These are phyloP conservation scores for Malacosoma neustria DNA, from an alignment of 2,888 invertebrate genomes.

Conservation along the genomic window DNA sequence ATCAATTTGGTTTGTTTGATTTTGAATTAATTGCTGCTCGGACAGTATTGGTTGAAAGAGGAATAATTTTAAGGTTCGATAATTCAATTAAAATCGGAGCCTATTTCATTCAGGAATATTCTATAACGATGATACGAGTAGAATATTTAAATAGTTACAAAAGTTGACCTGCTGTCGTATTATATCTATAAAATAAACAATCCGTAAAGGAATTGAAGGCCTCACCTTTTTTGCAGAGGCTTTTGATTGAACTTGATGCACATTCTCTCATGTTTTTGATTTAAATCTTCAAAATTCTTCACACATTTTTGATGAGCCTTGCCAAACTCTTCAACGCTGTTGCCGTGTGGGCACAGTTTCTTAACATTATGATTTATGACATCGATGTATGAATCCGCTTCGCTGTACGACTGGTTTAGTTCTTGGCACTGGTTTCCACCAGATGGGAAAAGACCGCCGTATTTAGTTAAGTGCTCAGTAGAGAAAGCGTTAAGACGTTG, in stretches of 20 bases:
- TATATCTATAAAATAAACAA: too few species aligned
- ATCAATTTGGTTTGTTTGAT: not conserved
- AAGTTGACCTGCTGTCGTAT: too few species aligned
- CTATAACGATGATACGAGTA: conserved; percentile 2
- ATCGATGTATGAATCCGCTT: conserved; percentile 64
- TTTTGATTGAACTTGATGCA: conserved; percentile 71
- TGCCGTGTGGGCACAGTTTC: conserved; percentile 62
- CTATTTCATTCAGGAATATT: too few species aligned
- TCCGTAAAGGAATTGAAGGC: too few species aligned
- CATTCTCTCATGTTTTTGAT: conserved; percentile 64
- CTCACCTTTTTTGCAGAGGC: conserved; percentile 61
- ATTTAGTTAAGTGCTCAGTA: conserved; percentile 67
- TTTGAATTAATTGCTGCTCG: not conserved
- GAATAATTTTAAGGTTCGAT: not conserved
- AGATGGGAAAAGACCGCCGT: conserved; percentile 65
- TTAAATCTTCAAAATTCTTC: conserved; percentile 44
- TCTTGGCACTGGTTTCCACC: conserved; percentile 66
- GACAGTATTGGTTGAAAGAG: not conserved
- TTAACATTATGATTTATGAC: conserved; percentile 54
- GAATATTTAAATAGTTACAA: too few species aligned
- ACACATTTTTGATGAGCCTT: conserved; percentile 69
- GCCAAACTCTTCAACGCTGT: conserved; percentile 64
- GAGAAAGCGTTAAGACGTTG: conserved; percentile 71
- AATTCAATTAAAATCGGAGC: not conserved
- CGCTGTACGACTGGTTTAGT: conserved; percentile 63